Evolutionary conservation across 1,140 invertebrate genomes (phyloP).

Genomic region (Euschistus heros): DNA sequence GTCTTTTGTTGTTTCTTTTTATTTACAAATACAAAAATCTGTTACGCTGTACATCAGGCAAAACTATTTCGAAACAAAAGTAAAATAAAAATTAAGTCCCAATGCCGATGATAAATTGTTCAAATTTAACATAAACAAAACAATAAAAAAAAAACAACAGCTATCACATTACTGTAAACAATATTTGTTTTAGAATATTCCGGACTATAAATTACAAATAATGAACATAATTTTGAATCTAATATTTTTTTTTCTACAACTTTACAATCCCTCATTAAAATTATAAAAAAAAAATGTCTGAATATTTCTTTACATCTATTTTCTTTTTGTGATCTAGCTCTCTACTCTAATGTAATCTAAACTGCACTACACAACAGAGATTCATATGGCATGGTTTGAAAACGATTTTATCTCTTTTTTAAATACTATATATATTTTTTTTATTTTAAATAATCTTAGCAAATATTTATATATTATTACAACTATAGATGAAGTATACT

Average conservation of each 20-base stretch:
- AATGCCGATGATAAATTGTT: slow-evolving; percentile 3
- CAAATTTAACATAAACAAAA: background rate
- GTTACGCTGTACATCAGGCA: background rate
- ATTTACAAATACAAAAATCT: background rate
- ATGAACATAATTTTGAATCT: background rate
- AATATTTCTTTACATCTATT: slow-evolving; percentile 1
- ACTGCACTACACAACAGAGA: slow-evolving; percentile 9
- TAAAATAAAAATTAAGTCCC: background rate
- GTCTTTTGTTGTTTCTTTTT: background rate
- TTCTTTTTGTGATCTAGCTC: background rate
- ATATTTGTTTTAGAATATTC: background rate
- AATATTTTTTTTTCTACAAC: slow-evolving; percentile 1
- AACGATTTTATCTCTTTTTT: background rate
- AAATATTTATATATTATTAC: slow-evolving; percentile 2
- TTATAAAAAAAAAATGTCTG: background rate
- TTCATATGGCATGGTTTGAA: slow-evolving; percentile 8
- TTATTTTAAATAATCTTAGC: background rate
- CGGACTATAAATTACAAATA: background rate
- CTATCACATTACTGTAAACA: background rate
- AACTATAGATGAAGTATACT: slow-evolving; percentile 13
- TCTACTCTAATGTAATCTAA: slow-evolving; percentile 8
- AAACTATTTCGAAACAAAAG: background rate
- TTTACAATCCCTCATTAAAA: background rate
- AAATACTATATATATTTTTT: slow-evolving; percentile 9
- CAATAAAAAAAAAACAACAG: too few relatives aligned